Evolutionary conservation across 2,888 invertebrate genomes (phyloP).

Genomic region (Yponomeuta evonymella): DNA sequence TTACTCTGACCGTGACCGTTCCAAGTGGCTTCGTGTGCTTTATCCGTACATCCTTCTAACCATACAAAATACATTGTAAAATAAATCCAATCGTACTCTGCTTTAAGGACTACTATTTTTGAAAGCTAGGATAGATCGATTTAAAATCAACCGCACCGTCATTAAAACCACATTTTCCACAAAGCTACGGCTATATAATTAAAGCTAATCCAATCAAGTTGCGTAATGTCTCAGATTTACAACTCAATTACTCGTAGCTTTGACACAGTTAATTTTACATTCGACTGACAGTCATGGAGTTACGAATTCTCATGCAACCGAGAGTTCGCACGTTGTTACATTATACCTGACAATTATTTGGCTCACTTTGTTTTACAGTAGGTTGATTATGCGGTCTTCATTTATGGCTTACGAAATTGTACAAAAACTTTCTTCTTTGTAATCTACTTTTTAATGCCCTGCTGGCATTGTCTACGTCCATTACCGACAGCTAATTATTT

Average conservation of each 20-base stretch:
- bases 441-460: too few relatives aligned
- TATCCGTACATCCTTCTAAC: conserved; percentile 14
- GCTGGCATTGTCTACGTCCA: too few relatives aligned
- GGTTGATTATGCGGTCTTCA: not conserved
- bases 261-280: conserved; percentile 1
- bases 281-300: not conserved
- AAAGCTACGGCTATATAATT: too few relatives aligned
- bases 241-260: not conserved
- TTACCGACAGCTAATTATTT: too few relatives aligned
- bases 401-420: too few relatives aligned
- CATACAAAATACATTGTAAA: not conserved
- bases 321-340: conserved; percentile 1
- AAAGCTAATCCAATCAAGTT: not conserved
- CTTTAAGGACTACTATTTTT: not conserved
- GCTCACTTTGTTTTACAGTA: not conserved
- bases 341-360: not conserved
- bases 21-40: conserved; percentile 12
- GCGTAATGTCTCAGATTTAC: not conserved
- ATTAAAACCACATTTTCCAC: not conserved
- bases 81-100: not conserved
- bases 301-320: not conserved
- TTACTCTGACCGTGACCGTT: conserved; percentile 18
- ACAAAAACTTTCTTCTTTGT: too few relatives aligned
- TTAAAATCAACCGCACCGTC: not conserved
- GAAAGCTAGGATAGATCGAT: not conserved